Base-by-base conservation (phyloP, 2,888 invertebrate genomes). In the Liopterus haemorrhoidalis region DNA sequence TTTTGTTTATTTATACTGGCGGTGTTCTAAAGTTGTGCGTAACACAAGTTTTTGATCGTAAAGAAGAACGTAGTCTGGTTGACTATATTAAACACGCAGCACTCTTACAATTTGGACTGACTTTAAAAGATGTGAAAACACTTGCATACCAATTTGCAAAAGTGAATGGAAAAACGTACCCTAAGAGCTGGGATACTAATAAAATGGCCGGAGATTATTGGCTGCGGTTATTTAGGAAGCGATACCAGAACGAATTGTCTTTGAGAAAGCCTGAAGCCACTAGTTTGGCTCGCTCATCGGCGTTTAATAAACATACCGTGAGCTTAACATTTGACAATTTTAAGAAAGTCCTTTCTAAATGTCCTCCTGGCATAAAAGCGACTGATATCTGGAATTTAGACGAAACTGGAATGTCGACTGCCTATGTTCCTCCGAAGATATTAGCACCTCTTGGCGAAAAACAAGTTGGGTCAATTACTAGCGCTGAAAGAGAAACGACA, bases 301-400 rank as follows among this genome's bases (percentile, higher is more conserved):
- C 15, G n/a, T 16, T 32, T 6, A 32, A 32, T 32, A 12, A 32
- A 9, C n/a, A n/a, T n/a, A n/a, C n/a, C n/a, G n/a, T n/a, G n/a
- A n/a, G n/a, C n/a, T n/a, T n/a, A n/a, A n/a, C n/a, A n/a, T n/a
- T n/a, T n/a, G n/a, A n/a, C 18, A 56, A 55, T 54, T 53, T 49
- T 28, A 48, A 53, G 56, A 50, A 59, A 41, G 45, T 47, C 31
- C 31, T 53, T 11, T 14, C n/a, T n/a, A 16, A 15, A 35, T 41
- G 40, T 41, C 21, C 48, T 43, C 49, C 46, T 44, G 31, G 49
- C 9, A 36, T 43, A 32, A 49, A 56, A n/a, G n/a, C 41, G 28
- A 51, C 28, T n/a, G n/a, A n/a, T n/a, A 58, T 58, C 22, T 58
- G 49, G 50, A 60, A 60, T 51, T 36, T 49, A 31, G 59, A 61